Conservation (phyloP, 2,797 vertebrate species). For the Melanotaenia pygmaea region DNA sequence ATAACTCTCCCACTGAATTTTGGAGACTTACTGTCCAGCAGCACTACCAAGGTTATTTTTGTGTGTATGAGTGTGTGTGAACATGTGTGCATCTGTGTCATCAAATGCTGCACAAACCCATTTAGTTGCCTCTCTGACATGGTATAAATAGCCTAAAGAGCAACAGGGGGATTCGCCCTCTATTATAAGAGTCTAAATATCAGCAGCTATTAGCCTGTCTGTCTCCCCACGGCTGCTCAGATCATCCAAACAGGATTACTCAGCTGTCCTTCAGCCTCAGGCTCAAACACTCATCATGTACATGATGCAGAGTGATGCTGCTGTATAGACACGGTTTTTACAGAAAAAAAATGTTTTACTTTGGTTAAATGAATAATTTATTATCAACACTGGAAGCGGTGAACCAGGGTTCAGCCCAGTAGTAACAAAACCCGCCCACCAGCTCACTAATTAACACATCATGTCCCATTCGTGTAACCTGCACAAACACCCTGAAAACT, state of each 20-base stretch:
- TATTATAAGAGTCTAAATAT: constrained; percentile 61
- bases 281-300: neutral
- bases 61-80: constrained; percentile 6
- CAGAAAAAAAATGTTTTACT: neutral
- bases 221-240: constrained; percentile 43
- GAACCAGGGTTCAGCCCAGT: neutral
- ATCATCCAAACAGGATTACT: constrained; percentile 43
- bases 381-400: neutral
- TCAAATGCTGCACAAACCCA: constrained; percentile 48
- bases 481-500: constrained; percentile 5
- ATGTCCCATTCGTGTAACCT: neutral
- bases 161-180: constrained; percentile 65
- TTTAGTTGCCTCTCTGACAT: constrained; percentile 51
- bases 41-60: constrained; percentile 20
- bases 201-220: constrained; percentile 68
- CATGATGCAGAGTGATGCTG: neutral
- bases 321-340: neutral
- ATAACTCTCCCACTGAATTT: neutral
- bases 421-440: neutral
- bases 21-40: neutral
- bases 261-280: constrained; percentile 42
- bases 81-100: constrained; percentile 39
- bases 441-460: constrained; percentile 6
- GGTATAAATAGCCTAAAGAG: constrained; percentile 73
- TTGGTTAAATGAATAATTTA: constrained; percentile 5